Base-by-base conservation (phyloP, 1,140 invertebrate species). In the Caenorhabditis inopinata region DNA sequence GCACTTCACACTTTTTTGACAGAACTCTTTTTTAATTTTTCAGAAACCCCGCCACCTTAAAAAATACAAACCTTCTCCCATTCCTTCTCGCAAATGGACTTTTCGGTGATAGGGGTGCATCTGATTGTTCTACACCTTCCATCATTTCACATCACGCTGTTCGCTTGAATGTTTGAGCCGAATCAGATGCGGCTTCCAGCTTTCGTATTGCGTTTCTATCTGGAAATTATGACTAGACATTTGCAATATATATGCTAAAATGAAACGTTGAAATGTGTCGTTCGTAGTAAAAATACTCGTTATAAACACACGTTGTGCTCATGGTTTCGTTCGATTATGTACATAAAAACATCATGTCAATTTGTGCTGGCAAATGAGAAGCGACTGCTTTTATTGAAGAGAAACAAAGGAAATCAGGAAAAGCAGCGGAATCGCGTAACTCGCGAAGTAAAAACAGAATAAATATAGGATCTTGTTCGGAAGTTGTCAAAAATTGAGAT, bases 271-370 rank as follows among this genome's bases (percentile, higher is more conserved):
- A 68, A 14, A 32, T 51, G 51, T 58, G 51, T 29, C 32, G 32
- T 23, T 29, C 21, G 25, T 25, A 12, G n/a, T 7, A 18, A 68
- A 38, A 38, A 38, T 68, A 38, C 58, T 38, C 32, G 58, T 68
- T 68, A 68, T 68, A 68, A 68, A 68, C 58, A 68, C 32, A 68
- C 58, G 58, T 32, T 68, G 18, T 68, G 58, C 58, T 68, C 38
- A 68, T 38, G 38, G 58, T 38, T 68, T 21, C 29, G 58, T 68
- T 42, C 58, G 58, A 68, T 68, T 68, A 68, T 68, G 29, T 68
- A 68, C 58, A 68, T 68, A 38, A 29, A 68, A 68, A 68, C 58
- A 68, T 29, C 58, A 68, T 68, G 58, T 68, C 58, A 68, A 68
- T 68, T 42, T 68, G 58, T 68, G 58, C 38, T 68, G 29, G 32